phyloP scores from a whole-genome alignment of 2,888 invertebrate genomes.

The Sarcophaga subvicina region DNA sequence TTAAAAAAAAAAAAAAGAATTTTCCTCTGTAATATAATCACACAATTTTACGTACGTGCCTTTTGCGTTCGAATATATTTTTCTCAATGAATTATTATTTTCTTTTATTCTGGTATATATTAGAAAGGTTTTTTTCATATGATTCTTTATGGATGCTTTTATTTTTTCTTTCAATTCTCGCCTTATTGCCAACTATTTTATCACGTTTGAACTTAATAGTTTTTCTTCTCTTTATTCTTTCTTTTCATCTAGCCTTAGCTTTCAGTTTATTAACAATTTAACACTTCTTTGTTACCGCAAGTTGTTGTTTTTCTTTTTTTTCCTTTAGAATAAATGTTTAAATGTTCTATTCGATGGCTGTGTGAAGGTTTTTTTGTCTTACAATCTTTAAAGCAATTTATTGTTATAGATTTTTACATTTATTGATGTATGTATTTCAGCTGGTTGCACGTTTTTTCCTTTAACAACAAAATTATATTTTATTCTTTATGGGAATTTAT shows the following conservation, averaged over 20 bases:
- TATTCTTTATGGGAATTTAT: conserved; percentile 55
- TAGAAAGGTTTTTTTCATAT: conserved; percentile 61
- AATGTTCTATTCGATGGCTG: conserved; percentile 15
- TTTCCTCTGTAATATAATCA: too few relatives aligned
- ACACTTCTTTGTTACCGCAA: conserved; percentile 72
- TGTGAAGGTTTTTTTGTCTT: conserved; percentile 16
- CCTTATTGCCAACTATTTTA: conserved; percentile 77
- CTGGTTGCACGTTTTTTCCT: conserved; percentile 54
- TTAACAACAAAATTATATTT: conserved; percentile 40
- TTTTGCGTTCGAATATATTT: conserved; percentile 29
- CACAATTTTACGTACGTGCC: conserved; percentile 32
- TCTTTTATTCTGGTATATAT: conserved; percentile 34
- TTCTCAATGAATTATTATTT: conserved; percentile 45
- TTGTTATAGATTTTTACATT: conserved; percentile 52
- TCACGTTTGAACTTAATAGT: conserved; percentile 72
- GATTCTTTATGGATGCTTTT: conserved; percentile 16
- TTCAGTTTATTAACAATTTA: conserved; percentile 79
- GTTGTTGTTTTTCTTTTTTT: neutral
- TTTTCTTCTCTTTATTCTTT: conserved; percentile 58
- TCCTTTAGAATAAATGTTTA: neutral
- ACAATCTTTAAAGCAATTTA: conserved; percentile 57
- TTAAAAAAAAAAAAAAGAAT: too few relatives aligned
- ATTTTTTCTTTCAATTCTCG: conserved; percentile 65
- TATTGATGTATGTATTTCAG: conserved; percentile 60
- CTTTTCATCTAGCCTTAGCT: conserved; percentile 39